Evolutionary conservation across 2,113 vertebrate species (phyloP), one percentile per base, ranked within the genome.

Genomic region (Platycercus adscitus): DNA sequence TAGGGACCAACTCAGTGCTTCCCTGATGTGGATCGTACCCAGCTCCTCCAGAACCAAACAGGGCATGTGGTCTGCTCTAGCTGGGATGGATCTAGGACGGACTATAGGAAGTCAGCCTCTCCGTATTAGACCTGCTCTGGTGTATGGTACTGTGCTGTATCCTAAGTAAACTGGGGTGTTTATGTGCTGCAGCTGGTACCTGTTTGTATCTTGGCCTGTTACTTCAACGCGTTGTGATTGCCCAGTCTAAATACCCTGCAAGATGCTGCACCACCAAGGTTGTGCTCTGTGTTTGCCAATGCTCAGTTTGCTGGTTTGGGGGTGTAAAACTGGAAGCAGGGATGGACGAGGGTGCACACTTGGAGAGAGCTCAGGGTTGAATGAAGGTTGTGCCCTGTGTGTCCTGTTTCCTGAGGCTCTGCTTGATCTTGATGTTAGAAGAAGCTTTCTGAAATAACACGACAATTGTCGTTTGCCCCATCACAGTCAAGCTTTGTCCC

Each of bases 401-500:
- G 49, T 55, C 64, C 31, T 0, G 0, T 96, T 63, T 79, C 96
- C 96, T 3, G 55, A 68, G 95, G 96, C 96, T 84, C 83, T 96
- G 56, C 86, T 95, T 96, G 91, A 95, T 91, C 65, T 56, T 93
- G 86, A 86, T 89, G 64, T 64, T 47, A 58, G 63, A 73, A 93
- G 96, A 73, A 95, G 86, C 72, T 70, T 70, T n/a, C 80, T 71
- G 91, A 77, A 13, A 78, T 86, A 81, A 43, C 55, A 13, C 91
- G 92, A 88, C 96, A 87, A 60, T 24, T 52, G 93, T 63, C 29
- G 0, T 91, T 88, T 68, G 91, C 93, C 94, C 95, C 68, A 0
- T 93, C 68, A 52, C 35, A 11, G 70, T 29, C 79, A 87, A 72
- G 18, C 39, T 65, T 43, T 91, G 95, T 95, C 85, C 96, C 88